A percentile compares a stretch with the other conserved stretches of the same genome.
Evolutionary conservation across 2,888 invertebrate genomes (phyloP).

Genomic region (Buathra laborator): DNA sequence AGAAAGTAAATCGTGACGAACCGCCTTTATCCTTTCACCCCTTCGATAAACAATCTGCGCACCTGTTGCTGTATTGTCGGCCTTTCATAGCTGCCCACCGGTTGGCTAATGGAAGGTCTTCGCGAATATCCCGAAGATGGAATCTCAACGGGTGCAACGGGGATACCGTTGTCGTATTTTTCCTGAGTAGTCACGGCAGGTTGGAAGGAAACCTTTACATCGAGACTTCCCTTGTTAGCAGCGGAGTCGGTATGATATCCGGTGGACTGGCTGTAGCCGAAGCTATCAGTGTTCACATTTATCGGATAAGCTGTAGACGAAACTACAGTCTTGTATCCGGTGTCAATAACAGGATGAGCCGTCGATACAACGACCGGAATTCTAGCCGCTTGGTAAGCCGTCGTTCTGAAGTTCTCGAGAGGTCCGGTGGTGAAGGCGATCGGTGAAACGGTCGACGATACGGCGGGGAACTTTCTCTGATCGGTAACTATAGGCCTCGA

Average conservation of each 20-base stretch:
- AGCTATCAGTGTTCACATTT: slow-evolving; percentile 61
- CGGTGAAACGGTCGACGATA: slow-evolving; percentile 72
- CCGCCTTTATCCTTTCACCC: neutral
- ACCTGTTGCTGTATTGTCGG: slow-evolving; percentile 53
- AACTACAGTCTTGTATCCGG: slow-evolving; percentile 75
- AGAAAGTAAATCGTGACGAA: slow-evolving; percentile 14
- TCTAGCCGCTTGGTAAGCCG: slow-evolving; percentile 74
- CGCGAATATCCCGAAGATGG: slow-evolving; percentile 61
- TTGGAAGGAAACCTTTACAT: slow-evolving; percentile 75
- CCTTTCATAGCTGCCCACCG: slow-evolving; percentile 58
- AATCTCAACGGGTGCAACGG: slow-evolving; percentile 65
- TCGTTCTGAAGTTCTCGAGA: slow-evolving; percentile 76
- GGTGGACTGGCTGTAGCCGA: slow-evolving; percentile 60
- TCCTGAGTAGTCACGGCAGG: slow-evolving; percentile 55
- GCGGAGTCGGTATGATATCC: slow-evolving; percentile 63
- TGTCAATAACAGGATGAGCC: slow-evolving; percentile 75
- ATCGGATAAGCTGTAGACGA: slow-evolving; percentile 75
- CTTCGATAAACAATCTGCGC: slow-evolving; percentile 9
- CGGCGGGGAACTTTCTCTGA: slow-evolving; percentile 51
- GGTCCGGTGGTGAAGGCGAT: slow-evolving; percentile 77
- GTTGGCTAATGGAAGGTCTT: slow-evolving; percentile 52
- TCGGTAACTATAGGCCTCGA: slow-evolving; percentile 47
- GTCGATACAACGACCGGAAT: slow-evolving; percentile 75
- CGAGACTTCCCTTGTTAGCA: slow-evolving; percentile 65
- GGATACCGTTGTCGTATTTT: slow-evolving; percentile 63